Conservation (phyloP, 2,888 invertebrate genomes). For the Clusia tigrina region DNA sequence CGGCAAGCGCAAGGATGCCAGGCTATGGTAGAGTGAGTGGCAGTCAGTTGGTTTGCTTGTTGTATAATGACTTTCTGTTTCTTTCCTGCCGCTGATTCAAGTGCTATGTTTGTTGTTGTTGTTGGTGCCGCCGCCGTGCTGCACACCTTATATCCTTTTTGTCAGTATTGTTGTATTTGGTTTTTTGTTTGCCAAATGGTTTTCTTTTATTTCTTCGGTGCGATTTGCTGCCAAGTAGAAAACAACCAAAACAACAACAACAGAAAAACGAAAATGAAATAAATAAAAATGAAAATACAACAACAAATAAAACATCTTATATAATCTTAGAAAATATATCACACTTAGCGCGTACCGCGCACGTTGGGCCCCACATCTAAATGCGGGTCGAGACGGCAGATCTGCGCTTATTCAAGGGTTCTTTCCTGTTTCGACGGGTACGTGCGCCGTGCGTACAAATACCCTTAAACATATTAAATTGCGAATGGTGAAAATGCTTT, state of each 20-base stretch:
- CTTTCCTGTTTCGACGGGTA: conserved; percentile 32
- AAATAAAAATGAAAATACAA: too few species aligned
- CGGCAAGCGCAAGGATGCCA: conserved; percentile 2
- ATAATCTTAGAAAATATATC: conserved; percentile 65
- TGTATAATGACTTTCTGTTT: conserved; percentile 42
- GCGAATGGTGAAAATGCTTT: conserved; percentile 64
- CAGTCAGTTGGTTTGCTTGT: conserved; percentile 8
- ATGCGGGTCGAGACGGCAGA: conserved; percentile 26
- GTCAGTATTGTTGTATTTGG: neutral
- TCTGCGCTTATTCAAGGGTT: neutral
- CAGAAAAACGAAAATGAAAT: too few species aligned
- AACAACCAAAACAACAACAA: conserved; percentile 12
- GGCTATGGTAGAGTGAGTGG: conserved; percentile 5
- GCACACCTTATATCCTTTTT: conserved; percentile 35
- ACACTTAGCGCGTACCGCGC: conserved; percentile 61
- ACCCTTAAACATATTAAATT: conserved; percentile 61
- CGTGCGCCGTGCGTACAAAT: conserved; percentile 51
- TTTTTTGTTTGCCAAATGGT: conserved; percentile 27
- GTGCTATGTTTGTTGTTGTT: conserved; percentile 13
- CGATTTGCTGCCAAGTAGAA: conserved; percentile 49
- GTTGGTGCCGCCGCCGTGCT: conserved; percentile 17
- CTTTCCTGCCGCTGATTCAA: conserved; percentile 40
- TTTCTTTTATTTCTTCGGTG: conserved; percentile 39
- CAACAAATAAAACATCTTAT: conserved; percentile 61
- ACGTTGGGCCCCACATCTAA: conserved; percentile 36